Conservation (phyloP, 2,888 invertebrate genomes). For the Mycogona germanica region DNA sequence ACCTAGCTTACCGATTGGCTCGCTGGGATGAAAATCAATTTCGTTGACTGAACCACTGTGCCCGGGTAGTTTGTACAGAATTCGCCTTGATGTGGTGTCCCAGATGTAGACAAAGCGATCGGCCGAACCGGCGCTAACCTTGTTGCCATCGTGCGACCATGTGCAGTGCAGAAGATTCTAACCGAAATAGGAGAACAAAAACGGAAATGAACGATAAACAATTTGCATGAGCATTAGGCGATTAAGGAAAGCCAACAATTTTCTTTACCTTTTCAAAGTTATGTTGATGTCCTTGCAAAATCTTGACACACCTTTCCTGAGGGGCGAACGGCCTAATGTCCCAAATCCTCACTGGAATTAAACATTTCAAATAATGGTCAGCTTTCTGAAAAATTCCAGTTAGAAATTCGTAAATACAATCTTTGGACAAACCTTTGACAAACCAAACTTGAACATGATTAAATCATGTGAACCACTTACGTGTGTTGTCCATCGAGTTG, state of each 20-base stretch:
- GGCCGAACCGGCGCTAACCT: slow-evolving; percentile 83
- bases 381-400: not conserved
- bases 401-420: not conserved
- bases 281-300: slow-evolving; percentile 86
- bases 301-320: slow-evolving; percentile 81
- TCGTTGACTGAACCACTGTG: slow-evolving; percentile 97
- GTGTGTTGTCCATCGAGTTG: slow-evolving; percentile 92
- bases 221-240: not conserved
- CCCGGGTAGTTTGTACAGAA: slow-evolving; percentile 93
- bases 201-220: slow-evolving; percentile 8
- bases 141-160: slow-evolving; percentile 88
- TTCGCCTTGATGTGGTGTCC: slow-evolving; percentile 85
- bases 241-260: not conserved
- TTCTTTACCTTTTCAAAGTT: slow-evolving; percentile 74
- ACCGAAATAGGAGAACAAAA: too few species aligned
- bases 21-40: slow-evolving; percentile 85
- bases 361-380: too few species aligned
- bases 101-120: slow-evolving; percentile 94
- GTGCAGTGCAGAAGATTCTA: slow-evolving; percentile 78
- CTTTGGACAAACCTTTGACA: too few species aligned
- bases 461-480: slow-evolving; percentile 22
- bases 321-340: slow-evolving; percentile 93
- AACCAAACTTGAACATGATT: slow-evolving; percentile 7
- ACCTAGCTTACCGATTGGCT: slow-evolving; percentile 57
- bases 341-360: slow-evolving; percentile 65